Conservation (phyloP, 37 sponge, comb jelly and placozoan species). For the Mnemiopsis leidyi region DNA sequence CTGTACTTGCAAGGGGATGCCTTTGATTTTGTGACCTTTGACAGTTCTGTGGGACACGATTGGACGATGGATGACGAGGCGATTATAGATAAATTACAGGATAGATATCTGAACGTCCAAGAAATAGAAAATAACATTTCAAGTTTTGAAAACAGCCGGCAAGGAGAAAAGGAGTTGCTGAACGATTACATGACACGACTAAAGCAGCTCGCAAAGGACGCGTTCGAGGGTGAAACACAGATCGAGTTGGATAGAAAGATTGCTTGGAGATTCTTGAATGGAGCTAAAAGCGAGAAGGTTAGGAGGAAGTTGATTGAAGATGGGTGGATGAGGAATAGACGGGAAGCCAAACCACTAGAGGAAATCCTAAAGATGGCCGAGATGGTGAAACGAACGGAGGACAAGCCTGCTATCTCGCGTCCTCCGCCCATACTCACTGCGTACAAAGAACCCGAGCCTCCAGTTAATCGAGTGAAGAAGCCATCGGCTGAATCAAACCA, state of each 20-base stretch:
- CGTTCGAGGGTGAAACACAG: not conserved
- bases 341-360: constrained; percentile 10
- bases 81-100: not conserved
- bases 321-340: constrained; percentile 29
- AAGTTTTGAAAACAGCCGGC: not conserved
- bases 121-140: not conserved
- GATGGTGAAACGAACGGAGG: not conserved
- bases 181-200: constrained; percentile 30
- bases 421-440: not conserved
- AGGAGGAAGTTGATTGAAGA: not conserved
- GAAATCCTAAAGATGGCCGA: constrained; percentile 28
- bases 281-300: not conserved
- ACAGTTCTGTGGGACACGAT: not conserved
- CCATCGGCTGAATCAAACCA: not conserved
- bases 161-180: not conserved
- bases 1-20: constrained; percentile 26
- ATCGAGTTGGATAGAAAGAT: not conserved
- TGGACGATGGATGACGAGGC: not conserved
- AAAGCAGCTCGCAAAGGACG: not conserved
- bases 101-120: constrained; percentile 3
- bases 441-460: not conserved
- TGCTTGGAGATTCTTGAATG: constrained; percentile 11
- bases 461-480: not conserved
- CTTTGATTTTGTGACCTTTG: constrained; percentile 11
- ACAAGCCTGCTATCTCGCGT: not conserved